Conservation (phyloP, 2,888 invertebrate species). For the Lobophora halterata region DNA sequence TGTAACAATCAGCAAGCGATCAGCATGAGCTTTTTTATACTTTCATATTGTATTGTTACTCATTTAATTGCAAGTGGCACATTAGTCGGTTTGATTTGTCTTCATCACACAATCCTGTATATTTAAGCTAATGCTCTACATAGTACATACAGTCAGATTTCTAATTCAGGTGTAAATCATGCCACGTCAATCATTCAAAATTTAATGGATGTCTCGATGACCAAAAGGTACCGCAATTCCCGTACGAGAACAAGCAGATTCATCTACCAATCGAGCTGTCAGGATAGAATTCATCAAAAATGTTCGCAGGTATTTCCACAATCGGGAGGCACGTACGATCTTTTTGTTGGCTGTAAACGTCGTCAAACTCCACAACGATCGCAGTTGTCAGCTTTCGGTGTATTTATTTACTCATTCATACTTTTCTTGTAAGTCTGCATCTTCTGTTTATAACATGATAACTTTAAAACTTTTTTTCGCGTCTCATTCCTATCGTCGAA, state of each 20-base stretch:
- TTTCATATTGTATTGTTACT: conserved; percentile 15
- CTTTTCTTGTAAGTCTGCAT: conserved; percentile 58
- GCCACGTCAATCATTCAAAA: conserved; percentile 7
- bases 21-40: conserved; percentile 40
- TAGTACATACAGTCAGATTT: background rate
- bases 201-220: conserved; percentile 14
- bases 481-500: conserved; percentile 45
- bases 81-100: conserved; percentile 32
- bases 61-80: conserved; percentile 22
- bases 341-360: conserved; percentile 64
- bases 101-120: background rate
- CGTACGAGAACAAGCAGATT: conserved; percentile 35
- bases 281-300: conserved; percentile 56
- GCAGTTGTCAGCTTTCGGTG: conserved; percentile 61
- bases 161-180: background rate
- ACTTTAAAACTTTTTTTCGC: conserved; percentile 35
- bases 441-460: conserved; percentile 47
- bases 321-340: conserved; percentile 53
- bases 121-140: background rate
- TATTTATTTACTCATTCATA: conserved; percentile 66
- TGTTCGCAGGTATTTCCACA: conserved; percentile 55
- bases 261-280: conserved; percentile 52
- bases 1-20: conserved; percentile 55
- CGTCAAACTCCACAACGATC: conserved; percentile 46
- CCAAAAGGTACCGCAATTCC: conserved; percentile 18